Conservation (phyloP, 2,888 invertebrate genomes). For the Eustalomyia histrio region DNA sequence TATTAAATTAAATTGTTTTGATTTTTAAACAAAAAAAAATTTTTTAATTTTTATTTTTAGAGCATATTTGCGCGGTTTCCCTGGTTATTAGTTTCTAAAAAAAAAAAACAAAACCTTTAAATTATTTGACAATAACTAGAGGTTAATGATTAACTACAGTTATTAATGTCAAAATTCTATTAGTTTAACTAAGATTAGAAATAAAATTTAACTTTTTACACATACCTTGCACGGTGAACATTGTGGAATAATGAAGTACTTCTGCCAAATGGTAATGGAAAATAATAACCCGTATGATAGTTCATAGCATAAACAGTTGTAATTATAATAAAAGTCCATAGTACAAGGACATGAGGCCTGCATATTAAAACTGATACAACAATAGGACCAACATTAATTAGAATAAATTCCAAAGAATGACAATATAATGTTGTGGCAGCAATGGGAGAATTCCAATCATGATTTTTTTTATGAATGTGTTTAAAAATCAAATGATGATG, state of each 20-base stretch:
- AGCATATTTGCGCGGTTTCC: too few relatives aligned
- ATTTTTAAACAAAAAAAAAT: too few relatives aligned
- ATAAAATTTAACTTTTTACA: not conserved
- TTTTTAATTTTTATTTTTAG: too few relatives aligned
- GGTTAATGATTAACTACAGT: too few relatives aligned
- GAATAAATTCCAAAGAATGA: constrained; percentile 87
- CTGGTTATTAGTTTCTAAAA: too few relatives aligned
- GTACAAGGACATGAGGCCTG: constrained; percentile 86
- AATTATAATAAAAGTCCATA: constrained; percentile 87
- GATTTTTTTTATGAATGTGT: constrained; percentile 90
- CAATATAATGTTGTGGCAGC: constrained; percentile 89
- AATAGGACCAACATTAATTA: constrained; percentile 88
- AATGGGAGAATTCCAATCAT: constrained; percentile 92
- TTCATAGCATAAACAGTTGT: constrained; percentile 87
- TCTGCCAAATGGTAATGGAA: constrained; percentile 83
- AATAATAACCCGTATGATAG: constrained; percentile 90
- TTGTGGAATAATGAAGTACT: constrained; percentile 91
- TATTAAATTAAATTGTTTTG: too few relatives aligned
- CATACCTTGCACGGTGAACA: constrained; percentile 90
- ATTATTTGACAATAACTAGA: too few relatives aligned
- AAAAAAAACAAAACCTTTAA: too few relatives aligned
- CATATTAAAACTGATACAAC: constrained; percentile 85
- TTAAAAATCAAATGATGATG: constrained; percentile 88
- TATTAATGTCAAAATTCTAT: too few relatives aligned
- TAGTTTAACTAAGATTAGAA: too few relatives aligned